These are phyloP conservation scores for Thamnophis sirtalis DNA, from an alignment of 2,113 vertebrate species.

Conservation along the genomic window DNA sequence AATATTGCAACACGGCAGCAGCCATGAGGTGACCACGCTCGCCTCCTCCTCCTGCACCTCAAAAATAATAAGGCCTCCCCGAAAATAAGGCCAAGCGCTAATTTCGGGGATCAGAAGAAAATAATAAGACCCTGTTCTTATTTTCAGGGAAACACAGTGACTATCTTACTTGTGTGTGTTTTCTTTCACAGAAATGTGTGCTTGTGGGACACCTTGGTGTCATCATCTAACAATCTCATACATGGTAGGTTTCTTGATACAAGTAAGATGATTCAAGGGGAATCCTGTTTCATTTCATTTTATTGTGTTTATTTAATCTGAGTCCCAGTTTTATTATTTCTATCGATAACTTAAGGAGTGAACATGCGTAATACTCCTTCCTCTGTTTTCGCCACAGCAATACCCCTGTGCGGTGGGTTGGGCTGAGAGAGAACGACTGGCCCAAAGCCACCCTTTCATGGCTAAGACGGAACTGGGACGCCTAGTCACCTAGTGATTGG, in stretches of 20 bases:
- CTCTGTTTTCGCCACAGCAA: not conserved
- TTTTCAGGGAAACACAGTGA: too few species aligned
- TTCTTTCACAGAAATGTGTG: conserved; percentile 81
- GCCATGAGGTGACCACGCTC: too few species aligned
- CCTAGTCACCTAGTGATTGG: too few species aligned
- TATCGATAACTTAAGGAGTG: not conserved
- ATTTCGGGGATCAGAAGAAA: too few species aligned
- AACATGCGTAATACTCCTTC: not conserved
- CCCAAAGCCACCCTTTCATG: not conserved
- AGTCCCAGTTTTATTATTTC: not conserved
- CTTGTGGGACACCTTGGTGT: conserved; percentile 89
- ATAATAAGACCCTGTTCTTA: too few species aligned
- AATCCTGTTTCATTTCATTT: not conserved
- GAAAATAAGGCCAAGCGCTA: too few species aligned
- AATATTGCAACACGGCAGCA: too few species aligned
- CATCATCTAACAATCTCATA: conserved; percentile 82
- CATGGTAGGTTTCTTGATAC: conserved; percentile 73
- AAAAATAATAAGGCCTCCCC: too few species aligned
- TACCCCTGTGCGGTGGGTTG: not conserved
- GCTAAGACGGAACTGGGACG: too few species aligned
- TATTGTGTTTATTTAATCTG: not conserved
- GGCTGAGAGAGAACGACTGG: not conserved
- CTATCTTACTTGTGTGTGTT: not conserved
- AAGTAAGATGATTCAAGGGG: not conserved
- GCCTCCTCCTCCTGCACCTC: too few species aligned